Conservation (phyloP, 2,888 invertebrate species). For the Chrysodeixis includens region DNA sequence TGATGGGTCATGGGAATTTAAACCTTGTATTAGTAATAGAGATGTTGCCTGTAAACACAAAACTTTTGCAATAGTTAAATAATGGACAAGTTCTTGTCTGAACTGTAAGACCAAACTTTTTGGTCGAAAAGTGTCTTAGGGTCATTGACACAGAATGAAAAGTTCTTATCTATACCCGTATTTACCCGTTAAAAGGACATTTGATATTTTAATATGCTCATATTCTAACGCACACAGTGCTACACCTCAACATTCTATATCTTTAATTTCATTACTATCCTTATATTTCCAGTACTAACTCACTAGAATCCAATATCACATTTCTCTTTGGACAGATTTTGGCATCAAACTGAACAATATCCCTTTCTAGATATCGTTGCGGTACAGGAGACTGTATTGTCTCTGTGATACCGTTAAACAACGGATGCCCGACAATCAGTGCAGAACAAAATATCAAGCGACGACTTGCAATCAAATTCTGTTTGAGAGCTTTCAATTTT, state of each 20-base stretch:
- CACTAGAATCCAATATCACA: background rate
- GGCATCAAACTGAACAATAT: slow-evolving; percentile 54
- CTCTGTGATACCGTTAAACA: slow-evolving; percentile 72
- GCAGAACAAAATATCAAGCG: slow-evolving; percentile 73
- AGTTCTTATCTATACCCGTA: too few species aligned
- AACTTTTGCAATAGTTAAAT: too few species aligned
- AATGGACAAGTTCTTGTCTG: too few species aligned
- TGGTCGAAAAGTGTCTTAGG: too few species aligned
- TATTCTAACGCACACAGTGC: background rate
- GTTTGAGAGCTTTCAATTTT: slow-evolving; percentile 50
- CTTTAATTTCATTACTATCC: too few species aligned
- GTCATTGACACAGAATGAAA: too few species aligned
- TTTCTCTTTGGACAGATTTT: slow-evolving; percentile 8
- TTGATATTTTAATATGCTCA: too few species aligned
- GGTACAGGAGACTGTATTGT: slow-evolving; percentile 72
- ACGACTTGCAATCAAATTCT: slow-evolving; percentile 61
- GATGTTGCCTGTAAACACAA: too few species aligned
- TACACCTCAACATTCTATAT: background rate
- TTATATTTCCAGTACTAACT: background rate
- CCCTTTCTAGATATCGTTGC: slow-evolving; percentile 62
- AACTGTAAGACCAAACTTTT: too few species aligned
- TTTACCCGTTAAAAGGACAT: too few species aligned
- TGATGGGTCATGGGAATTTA: too few species aligned
- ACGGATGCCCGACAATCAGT: slow-evolving; percentile 76
- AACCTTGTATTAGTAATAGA: too few species aligned